These are phyloP conservation scores for Probosciger aterrimus DNA, from an alignment of 2,113 vertebrate species.

Conservation along the genomic window DNA sequence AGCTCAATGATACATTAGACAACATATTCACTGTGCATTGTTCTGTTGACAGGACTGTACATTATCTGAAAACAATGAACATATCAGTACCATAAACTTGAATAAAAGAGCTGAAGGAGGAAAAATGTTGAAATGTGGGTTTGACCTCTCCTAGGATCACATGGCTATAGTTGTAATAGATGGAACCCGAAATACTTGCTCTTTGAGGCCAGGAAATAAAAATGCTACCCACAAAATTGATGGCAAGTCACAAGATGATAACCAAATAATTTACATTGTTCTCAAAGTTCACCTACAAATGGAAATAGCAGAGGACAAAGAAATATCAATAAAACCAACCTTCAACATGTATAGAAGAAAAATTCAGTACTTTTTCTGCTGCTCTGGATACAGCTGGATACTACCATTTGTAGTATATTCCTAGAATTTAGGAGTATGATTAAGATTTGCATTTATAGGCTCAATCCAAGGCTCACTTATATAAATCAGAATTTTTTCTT, in stretches of 20 bases:
- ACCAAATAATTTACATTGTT: slow-evolving; percentile 11
- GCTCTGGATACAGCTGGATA: not conserved
- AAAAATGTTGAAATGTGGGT: slow-evolving; percentile 55
- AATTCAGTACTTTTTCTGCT: not conserved
- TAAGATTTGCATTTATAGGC: not conserved
- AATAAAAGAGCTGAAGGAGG: slow-evolving; percentile 53
- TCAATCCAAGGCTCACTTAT: not conserved
- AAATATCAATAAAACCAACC: not conserved
- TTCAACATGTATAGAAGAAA: not conserved
- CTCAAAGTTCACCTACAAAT: slow-evolving; percentile 33
- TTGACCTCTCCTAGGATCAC: slow-evolving; percentile 50
- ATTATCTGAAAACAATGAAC: slow-evolving; percentile 59
- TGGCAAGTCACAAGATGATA: slow-evolving; percentile 36
- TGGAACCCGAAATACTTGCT: slow-evolving; percentile 3
- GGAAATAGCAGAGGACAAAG: not conserved
- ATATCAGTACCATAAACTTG: slow-evolving; percentile 41
- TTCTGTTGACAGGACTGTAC: slow-evolving; percentile 29
- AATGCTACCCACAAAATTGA: slow-evolving; percentile 17
- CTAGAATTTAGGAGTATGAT: not conserved
- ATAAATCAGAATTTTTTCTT: not conserved
- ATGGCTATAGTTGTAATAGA: not conserved
- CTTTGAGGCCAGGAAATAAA: slow-evolving; percentile 33
- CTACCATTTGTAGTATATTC: not conserved
- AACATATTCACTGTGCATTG: slow-evolving; percentile 60
- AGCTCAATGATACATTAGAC: slow-evolving; percentile 5